Conservation (phyloP, 2,113 vertebrate species). For the Sardina pilchardus region DNA sequence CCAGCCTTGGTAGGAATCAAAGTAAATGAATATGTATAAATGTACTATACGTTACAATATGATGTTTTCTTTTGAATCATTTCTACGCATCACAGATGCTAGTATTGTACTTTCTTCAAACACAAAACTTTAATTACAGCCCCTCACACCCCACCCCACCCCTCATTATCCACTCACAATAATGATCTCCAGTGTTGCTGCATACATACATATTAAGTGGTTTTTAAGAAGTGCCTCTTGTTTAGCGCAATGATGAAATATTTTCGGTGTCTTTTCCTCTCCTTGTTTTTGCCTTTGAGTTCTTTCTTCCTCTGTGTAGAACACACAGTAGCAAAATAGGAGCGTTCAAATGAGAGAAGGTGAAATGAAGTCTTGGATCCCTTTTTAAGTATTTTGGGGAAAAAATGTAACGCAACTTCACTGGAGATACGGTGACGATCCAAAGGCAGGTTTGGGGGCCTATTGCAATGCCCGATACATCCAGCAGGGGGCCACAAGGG, state of each 20-base stretch:
- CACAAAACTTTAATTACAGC: slow-evolving; percentile 10
- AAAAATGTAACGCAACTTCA: background rate
- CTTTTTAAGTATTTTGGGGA: slow-evolving; percentile 14
- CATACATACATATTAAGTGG: background rate
- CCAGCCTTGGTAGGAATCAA: slow-evolving; percentile 44
- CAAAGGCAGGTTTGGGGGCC: slow-evolving; percentile 17
- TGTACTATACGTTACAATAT: background rate
- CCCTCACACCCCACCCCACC: too few relatives aligned
- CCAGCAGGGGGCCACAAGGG: slow-evolving; percentile 32
- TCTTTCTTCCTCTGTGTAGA: slow-evolving; percentile 8
- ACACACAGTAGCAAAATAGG: slow-evolving; percentile 13
- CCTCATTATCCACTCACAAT: background rate
- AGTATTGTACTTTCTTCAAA: slow-evolving; percentile 29
- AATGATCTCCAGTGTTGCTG: background rate
- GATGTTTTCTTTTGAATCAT: slow-evolving; percentile 10
- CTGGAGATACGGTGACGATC: background rate
- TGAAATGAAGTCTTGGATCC: slow-evolving; percentile 33
- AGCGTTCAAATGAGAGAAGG: background rate
- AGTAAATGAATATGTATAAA: slow-evolving; percentile 9
- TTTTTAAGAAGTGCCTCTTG: slow-evolving; percentile 39
- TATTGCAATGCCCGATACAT: slow-evolving; percentile 39
- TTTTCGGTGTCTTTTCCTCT: background rate
- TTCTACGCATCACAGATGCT: slow-evolving; percentile 80
- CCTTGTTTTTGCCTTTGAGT: slow-evolving; percentile 11
- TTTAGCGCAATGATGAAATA: slow-evolving; percentile 46